phyloP scores from a whole-genome alignment of 2,888 invertebrate species.

The Andricus curvator region DNA sequence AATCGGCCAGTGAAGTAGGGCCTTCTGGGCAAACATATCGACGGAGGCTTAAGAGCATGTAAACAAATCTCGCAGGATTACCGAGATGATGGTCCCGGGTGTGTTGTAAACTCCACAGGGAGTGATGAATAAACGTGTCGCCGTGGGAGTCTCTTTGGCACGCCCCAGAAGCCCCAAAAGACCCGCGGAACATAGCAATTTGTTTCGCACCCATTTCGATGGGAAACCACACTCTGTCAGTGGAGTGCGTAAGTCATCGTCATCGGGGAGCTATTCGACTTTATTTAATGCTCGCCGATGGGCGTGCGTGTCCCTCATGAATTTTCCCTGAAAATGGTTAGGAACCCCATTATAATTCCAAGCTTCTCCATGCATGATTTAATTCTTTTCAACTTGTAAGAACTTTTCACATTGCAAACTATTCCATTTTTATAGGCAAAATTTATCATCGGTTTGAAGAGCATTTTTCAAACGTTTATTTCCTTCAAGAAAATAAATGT shows the following conservation, averaged over 20 bases:
- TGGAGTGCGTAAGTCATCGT: constrained; percentile 62
- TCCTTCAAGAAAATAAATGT: background rate
- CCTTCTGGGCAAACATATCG: constrained; percentile 2
- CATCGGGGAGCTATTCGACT: constrained; percentile 69
- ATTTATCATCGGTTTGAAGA: background rate
- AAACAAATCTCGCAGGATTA: constrained; percentile 34
- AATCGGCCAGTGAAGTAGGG: background rate
- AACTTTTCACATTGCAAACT: background rate
- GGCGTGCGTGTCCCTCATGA: constrained; percentile 59
- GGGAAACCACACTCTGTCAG: constrained; percentile 51
- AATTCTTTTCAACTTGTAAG: background rate
- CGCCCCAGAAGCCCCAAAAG: constrained; percentile 54
- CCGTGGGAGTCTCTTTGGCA: constrained; percentile 61
- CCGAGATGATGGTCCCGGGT: constrained; percentile 46
- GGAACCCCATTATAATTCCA: background rate
- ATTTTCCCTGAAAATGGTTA: constrained; percentile 52
- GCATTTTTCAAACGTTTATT: background rate
- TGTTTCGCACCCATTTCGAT: constrained; percentile 59
- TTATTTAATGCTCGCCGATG: constrained; percentile 66
- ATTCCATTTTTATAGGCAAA: background rate
- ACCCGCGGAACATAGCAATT: constrained; percentile 62
- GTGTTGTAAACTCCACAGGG: constrained; percentile 48
- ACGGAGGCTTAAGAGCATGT: background rate
- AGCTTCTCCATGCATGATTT: background rate
- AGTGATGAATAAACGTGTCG: constrained; percentile 62